A percentile compares a stretch with the other conserved stretches of the same genome.
These are phyloP conservation scores for Callosobruchus maculatus DNA, from an alignment of 2,888 invertebrate genomes.

Conservation along the genomic window DNA sequence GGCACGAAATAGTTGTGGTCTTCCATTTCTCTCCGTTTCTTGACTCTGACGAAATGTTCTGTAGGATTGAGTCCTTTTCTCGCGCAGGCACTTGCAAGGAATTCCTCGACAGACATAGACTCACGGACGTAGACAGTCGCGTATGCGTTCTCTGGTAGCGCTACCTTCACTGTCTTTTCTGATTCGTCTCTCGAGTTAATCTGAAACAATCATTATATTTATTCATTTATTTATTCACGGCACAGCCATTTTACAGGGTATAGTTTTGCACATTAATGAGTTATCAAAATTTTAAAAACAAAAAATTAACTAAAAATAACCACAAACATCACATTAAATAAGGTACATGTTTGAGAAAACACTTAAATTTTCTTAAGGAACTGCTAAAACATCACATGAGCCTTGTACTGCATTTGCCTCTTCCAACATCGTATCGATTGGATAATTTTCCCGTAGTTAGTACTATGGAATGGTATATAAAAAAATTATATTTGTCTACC, in stretches of 20 bases:
- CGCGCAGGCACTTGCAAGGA: conserved; percentile 87
- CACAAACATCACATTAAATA: no score
- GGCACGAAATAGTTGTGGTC: conserved; percentile 96
- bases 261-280: no score
- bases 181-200: conserved; percentile 82
- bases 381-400: no score
- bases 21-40: conserved; percentile 91
- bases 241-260: background rate
- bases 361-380: no score
- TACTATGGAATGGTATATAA: no score
- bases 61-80: conserved; percentile 89
- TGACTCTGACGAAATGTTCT: conserved; percentile 94
- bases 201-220: conserved; percentile 51
- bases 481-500: no score
- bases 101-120: conserved; percentile 93
- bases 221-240: background rate
- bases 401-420: no score
- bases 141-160: conserved; percentile 78
- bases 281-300: no score
- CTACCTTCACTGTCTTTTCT: conserved; percentile 86
- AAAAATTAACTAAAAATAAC: no score
- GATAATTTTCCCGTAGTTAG: no score
- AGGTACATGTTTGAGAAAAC: no score
- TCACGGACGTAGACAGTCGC: conserved; percentile 85
- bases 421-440: no score